Base-by-base conservation (phyloP, 2,797 vertebrate species). In the Streptopelia turtur region DNA sequence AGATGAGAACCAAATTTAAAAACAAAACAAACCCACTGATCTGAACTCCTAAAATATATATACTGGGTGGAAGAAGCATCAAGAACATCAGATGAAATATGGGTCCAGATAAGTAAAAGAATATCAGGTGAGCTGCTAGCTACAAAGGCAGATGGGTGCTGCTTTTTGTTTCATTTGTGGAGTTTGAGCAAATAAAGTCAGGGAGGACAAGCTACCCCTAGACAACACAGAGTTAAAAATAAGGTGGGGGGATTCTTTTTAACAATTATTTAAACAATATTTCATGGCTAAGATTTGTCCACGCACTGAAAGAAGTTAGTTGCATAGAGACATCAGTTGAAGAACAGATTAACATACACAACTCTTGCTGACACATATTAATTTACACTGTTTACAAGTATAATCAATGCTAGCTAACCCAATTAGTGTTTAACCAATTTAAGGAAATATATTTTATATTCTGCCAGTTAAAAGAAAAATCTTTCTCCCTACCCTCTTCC, bases 301-400 rank as follows among this genome's bases (percentile, higher is more conserved):
- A 41, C 21, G 63, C 25, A 28, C 2, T n/a, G 68, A 63, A 71
- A 35, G 59, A 63, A 71, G 14, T 39, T 9, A 52, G 25, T 18
- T 18, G n/a, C 3, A 0, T 6, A 30, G 7, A 52, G 31, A n/a
- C 39, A 63, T 6, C 25, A 41, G 22, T 0, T 72, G 25, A 33
- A 65, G 28, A 77, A 71, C 4, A 64, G 21, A 59, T 43, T 2
- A 43, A 33, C 25, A 18, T 21, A 52, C 2, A 10, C 21, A 6
- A 17, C 33, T 83, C 47, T 45, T 61, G 30, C 76, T 66, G 60
- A 75, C 23, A 69, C 31, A 41, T 16, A 52, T 1, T 56, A 11
- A 59, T n/a, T 56, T 4, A 35, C 11, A 22, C 7, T 76, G 33
- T 20, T 69, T 39, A 12, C 49, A 85, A 55, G 28, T 17, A 47